phyloP scores from a whole-genome alignment of 2,113 vertebrate species.

The Xiphias gladius region DNA sequence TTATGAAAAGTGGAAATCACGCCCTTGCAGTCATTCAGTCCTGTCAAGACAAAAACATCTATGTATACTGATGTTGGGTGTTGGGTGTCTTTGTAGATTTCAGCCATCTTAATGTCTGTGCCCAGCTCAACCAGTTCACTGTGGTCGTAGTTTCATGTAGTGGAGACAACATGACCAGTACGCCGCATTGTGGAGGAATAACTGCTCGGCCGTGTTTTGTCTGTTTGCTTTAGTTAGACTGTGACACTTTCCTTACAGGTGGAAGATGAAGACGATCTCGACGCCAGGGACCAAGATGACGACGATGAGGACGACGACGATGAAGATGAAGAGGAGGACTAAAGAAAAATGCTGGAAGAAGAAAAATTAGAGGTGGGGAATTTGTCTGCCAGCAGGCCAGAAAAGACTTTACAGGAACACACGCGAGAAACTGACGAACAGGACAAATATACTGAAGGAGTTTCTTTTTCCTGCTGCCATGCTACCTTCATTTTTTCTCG shows the following conservation, averaged over 20 bases:
- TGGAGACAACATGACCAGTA: background rate
- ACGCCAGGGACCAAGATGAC: conserved; percentile 81
- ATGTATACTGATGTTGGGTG: background rate
- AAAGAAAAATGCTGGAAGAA: conserved; percentile 63
- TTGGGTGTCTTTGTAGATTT: no score
- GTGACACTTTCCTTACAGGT: conserved; percentile 77
- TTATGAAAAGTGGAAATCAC: background rate
- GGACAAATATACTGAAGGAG: conserved; percentile 63
- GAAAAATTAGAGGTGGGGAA: conserved; percentile 21
- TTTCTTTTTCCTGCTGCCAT: conserved; percentile 61
- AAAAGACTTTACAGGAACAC: conserved; percentile 57
- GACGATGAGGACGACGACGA: conserved; percentile 79
- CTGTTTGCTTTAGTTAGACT: conserved; percentile 73
- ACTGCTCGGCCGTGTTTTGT: conserved; percentile 45
- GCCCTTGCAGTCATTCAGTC: background rate
- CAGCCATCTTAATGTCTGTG: background rate
- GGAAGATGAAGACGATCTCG: conserved; percentile 87
- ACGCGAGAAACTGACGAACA: conserved; percentile 61
- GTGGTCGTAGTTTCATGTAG: background rate
- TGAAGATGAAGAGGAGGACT: conserved; percentile 77
- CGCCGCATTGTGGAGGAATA: conserved; percentile 9
- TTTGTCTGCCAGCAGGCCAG: conserved; percentile 10
- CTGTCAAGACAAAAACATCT: background rate
- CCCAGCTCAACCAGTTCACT: background rate
- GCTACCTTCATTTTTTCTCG: conserved; percentile 39